phyloP scores from a whole-genome alignment of 64 coral and sea anemone species.

The Actinia equina region DNA sequence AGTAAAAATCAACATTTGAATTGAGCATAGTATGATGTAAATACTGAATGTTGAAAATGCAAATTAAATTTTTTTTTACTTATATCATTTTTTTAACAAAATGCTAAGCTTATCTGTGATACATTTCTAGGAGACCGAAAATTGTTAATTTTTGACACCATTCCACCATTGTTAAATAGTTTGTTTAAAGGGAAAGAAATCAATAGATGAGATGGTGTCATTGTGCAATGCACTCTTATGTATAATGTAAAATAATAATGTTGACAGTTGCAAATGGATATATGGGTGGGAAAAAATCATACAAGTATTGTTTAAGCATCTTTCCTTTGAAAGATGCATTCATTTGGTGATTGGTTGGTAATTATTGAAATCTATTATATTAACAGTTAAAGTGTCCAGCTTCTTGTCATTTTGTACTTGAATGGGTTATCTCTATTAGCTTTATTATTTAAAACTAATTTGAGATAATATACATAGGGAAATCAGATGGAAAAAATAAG shows the following conservation, averaged over 20 bases:
- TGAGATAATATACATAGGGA: background rate
- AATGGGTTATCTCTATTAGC: background rate
- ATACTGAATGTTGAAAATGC: background rate
- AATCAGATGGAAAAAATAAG: background rate
- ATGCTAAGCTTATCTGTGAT: background rate
- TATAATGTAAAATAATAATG: background rate
- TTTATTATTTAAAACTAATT: background rate
- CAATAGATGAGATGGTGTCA: background rate
- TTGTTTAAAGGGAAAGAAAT: background rate
- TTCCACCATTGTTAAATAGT: background rate
- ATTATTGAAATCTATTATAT: background rate
- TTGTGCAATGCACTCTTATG: background rate
- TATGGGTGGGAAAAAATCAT: background rate
- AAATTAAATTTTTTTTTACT: background rate
- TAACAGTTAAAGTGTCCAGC: background rate
- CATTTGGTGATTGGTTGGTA: background rate
- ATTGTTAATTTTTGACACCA: background rate
- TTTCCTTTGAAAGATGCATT: background rate
- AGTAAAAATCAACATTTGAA: background rate
- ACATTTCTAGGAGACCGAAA: background rate
- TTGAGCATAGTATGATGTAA: background rate
- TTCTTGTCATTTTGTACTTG: background rate
- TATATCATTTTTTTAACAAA: background rate
- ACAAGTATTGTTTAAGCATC: background rate
- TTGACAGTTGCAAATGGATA: background rate